Conservation (phyloP, 2,113 vertebrate genomes). For the Gila orcuttii region DNA sequence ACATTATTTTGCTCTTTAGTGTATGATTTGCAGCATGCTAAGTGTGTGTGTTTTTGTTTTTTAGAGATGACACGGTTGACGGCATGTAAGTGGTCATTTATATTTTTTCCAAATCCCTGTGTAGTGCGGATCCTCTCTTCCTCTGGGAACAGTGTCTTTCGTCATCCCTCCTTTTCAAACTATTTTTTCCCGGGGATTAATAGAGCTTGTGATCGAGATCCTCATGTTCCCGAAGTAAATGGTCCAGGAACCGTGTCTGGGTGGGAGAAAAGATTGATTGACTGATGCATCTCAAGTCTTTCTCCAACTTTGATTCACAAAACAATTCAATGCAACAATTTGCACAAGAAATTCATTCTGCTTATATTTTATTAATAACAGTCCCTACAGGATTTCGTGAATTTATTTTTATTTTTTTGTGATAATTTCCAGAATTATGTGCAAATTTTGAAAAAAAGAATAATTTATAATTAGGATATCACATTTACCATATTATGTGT, state of each 20-base stretch:
- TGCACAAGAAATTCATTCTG: background rate
- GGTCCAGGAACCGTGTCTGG: background rate
- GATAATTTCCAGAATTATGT: too few species aligned
- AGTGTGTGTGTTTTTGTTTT: conserved; percentile 85
- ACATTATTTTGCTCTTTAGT: conserved; percentile 12
- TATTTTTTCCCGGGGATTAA: background rate
- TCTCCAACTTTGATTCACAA: background rate
- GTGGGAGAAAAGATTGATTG: background rate
- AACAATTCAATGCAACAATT: background rate
- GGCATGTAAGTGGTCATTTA: conserved; percentile 92
- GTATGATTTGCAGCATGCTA: conserved; percentile 82
- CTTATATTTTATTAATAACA: background rate
- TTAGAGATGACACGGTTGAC: conserved; percentile 93
- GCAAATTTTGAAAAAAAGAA: too few species aligned
- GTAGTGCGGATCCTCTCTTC: conserved; percentile 29
- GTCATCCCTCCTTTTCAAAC: conserved; percentile 3
- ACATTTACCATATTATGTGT: too few species aligned
- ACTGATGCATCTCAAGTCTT: background rate
- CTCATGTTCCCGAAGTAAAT: background rate
- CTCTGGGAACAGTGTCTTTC: conserved; percentile 43
- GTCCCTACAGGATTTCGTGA: too few species aligned
- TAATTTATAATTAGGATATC: too few species aligned
- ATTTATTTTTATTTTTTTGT: too few species aligned
- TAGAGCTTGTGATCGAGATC: background rate
- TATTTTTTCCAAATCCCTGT: conserved; percentile 16